Conservation (phyloP, 2,888 invertebrate genomes). For the Cephus pulcher region DNA sequence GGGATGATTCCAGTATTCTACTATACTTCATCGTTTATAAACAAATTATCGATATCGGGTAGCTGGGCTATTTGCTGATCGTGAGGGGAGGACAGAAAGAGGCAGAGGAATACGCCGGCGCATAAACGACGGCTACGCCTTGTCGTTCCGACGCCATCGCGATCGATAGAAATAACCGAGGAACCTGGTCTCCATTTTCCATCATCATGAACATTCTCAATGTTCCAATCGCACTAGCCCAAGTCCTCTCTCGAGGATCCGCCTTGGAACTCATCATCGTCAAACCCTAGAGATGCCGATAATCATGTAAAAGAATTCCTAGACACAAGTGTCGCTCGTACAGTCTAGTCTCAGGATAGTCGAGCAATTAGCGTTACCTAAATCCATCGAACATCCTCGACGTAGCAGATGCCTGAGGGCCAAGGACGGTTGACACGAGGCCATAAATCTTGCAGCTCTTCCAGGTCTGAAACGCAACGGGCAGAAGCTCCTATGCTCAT, state of each 20-base stretch:
- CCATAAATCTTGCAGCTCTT: neutral
- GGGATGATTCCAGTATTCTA: too few relatives aligned
- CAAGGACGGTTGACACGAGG: neutral
- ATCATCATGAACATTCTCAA: neutral
- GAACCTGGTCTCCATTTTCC: neutral
- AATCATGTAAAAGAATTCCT: neutral
- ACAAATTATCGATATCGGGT: neutral
- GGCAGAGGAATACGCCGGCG: slow-evolving; percentile 22
- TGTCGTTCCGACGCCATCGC: slow-evolving; percentile 55
- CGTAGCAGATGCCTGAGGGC: neutral
- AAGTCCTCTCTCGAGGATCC: neutral
- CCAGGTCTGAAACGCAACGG: neutral
- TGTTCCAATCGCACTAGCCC: neutral
- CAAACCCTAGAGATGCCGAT: neutral
- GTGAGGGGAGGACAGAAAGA: slow-evolving; percentile 29
- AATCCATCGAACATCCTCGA: slow-evolving; percentile 19
- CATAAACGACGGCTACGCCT: slow-evolving; percentile 37
- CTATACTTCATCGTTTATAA: neutral
- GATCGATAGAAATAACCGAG: slow-evolving; percentile 49
- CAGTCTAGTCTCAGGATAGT: slow-evolving; percentile 33
- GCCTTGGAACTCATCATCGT: neutral
- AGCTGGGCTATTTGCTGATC: neutral
- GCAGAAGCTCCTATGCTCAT: neutral
- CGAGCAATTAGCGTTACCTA: slow-evolving; percentile 38
- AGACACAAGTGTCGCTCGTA: slow-evolving; percentile 8